Evolutionary conservation across 2,797 vertebrate genomes (phyloP).

Genomic region (Hippopotamyrus pictus): DNA sequence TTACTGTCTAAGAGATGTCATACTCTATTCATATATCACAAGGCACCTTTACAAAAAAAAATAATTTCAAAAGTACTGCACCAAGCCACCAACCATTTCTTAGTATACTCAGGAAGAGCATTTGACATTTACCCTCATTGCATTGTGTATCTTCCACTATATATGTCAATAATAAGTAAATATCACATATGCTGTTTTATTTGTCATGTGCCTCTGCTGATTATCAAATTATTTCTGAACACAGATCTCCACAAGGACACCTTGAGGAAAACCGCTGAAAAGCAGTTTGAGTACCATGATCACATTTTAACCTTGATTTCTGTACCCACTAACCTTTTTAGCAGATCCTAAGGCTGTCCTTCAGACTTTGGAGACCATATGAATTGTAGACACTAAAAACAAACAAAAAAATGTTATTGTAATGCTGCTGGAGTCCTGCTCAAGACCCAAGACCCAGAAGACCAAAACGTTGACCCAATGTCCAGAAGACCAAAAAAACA

Average conservation of each 20-base stretch:
- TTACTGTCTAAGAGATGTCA: neutral
- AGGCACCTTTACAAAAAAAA: neutral
- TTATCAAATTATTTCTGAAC: neutral
- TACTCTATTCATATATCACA: neutral
- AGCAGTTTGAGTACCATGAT: neutral
- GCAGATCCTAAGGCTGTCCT: neutral
- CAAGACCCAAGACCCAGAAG: neutral
- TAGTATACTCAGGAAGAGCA: neutral
- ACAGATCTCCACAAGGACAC: neutral
- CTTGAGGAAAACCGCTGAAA: neutral
- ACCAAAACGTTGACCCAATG: neutral
- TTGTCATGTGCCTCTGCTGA: neutral
- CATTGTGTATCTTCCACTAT: neutral
- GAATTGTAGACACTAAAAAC: neutral
- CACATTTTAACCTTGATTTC: neutral
- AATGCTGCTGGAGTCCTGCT: neutral
- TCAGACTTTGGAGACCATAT: neutral
- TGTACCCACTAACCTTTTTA: neutral
- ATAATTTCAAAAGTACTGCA: neutral
- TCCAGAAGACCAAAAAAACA: slow-evolving; percentile 7
- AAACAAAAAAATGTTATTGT: neutral
- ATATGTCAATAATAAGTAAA: neutral
- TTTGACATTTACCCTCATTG: neutral
- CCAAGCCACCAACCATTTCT: neutral
- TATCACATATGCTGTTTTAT: neutral